These are phyloP conservation scores for Sabellastarte sp. DNA, from an alignment of 2,888 invertebrate species.

Conservation along the genomic window DNA sequence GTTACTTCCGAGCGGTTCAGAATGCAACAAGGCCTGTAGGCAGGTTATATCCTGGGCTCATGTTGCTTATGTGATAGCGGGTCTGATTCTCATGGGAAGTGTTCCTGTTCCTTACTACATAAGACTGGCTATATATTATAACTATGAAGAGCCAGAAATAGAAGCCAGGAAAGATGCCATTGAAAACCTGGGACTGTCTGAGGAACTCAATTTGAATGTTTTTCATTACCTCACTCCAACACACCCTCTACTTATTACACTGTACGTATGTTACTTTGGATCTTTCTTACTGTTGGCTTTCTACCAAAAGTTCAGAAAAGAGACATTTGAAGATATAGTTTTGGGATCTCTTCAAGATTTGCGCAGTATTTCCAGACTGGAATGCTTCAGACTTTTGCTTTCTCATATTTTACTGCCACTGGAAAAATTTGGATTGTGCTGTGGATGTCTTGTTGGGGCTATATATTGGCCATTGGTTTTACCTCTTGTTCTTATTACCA, in stretches of 20 bases:
- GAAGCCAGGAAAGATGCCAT: conserved; percentile 13
- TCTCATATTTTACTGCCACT: conserved; percentile 30
- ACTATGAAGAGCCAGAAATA: conserved; percentile 23
- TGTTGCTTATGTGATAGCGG: conserved; percentile 19
- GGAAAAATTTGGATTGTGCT: conserved; percentile 31
- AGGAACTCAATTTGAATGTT: conserved; percentile 16
- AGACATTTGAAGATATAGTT: conserved; percentile 19
- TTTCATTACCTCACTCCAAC: conserved; percentile 26
- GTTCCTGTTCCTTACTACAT: conserved; percentile 28
- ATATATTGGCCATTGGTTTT: conserved; percentile 30
- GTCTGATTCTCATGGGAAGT: conserved; percentile 18
- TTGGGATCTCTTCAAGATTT: conserved; percentile 23
- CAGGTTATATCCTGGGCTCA: conserved; percentile 25
- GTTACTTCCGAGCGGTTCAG: conserved; percentile 17
- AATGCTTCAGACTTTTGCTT: conserved; percentile 23
- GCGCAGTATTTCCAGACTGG: conserved; percentile 17
- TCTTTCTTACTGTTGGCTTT: conserved; percentile 19
- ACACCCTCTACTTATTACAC: conserved; percentile 15
- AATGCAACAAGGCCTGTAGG: conserved; percentile 26
- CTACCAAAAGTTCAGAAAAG: conserved; percentile 13
- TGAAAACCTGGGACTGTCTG: conserved; percentile 14
- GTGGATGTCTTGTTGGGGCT: conserved; percentile 23
- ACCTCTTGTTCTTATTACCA: conserved; percentile 21
- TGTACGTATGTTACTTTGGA: conserved; percentile 25
- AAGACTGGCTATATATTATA: conserved; percentile 22